Conservation (phyloP, 2,888 invertebrate species). For the Andrena minutula region DNA sequence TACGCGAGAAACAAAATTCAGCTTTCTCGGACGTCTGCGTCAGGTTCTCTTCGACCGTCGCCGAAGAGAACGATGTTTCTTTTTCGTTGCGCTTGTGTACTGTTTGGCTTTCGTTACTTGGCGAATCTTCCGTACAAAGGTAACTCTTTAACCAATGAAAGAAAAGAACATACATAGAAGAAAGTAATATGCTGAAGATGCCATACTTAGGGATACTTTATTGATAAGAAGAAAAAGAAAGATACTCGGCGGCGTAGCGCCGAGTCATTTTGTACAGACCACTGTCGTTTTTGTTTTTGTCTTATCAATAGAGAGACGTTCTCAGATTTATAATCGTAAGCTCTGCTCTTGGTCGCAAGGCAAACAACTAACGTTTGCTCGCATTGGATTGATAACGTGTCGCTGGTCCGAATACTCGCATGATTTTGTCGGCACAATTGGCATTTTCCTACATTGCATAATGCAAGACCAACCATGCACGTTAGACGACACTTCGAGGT, state of each 20-base stretch:
- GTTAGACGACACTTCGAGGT: slow-evolving; percentile 54
- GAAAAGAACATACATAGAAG: slow-evolving; percentile 45
- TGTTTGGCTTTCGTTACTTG: slow-evolving; percentile 2
- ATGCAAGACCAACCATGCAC: slow-evolving; percentile 28
- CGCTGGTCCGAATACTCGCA: slow-evolving; percentile 30
- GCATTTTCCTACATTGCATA: slow-evolving; percentile 58
- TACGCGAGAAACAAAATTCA: slow-evolving; percentile 33
- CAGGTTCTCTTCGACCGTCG: background rate
- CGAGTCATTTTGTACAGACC: slow-evolving; percentile 61
- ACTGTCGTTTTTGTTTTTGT: slow-evolving; percentile 50
- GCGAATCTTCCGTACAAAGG: slow-evolving; percentile 57
- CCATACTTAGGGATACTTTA: slow-evolving; percentile 76
- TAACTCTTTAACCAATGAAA: slow-evolving; percentile 38
- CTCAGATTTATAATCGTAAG: slow-evolving; percentile 32
- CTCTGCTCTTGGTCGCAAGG: slow-evolving; percentile 19
- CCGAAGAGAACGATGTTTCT: background rate
- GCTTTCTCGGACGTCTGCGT: background rate
- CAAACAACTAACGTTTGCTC: slow-evolving; percentile 10
- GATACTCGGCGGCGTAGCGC: slow-evolving; percentile 37
- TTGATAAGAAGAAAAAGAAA: slow-evolving; percentile 63
- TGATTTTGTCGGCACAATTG: slow-evolving; percentile 51
- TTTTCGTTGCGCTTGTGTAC: background rate
- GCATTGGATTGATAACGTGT: slow-evolving; percentile 32
- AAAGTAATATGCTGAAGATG: slow-evolving; percentile 73
- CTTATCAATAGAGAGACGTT: slow-evolving; percentile 36